Percentiles rank a stretch among this genome's conserved stretches.
phyloP scores from a whole-genome alignment of 2,888 invertebrate species.

The Piscicola geometra region DNA sequence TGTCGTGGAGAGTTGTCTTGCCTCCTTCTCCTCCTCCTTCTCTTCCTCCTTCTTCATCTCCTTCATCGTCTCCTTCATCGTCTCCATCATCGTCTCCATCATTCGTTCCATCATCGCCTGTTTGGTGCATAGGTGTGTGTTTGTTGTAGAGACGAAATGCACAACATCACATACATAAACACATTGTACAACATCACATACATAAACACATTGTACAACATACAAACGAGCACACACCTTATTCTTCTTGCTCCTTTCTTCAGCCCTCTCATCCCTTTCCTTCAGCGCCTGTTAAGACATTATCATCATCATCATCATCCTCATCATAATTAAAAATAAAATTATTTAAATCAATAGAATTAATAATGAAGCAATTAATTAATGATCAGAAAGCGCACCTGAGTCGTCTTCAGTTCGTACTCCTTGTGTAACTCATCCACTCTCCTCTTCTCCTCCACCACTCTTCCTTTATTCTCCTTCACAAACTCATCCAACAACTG shows the following conservation, averaged over 20 bases:
- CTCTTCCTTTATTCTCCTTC: not conserved
- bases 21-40: not conserved
- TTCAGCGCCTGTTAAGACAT: not conserved
- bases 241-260: not conserved
- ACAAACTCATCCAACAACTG: not conserved
- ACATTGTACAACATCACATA: no score
- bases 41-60: not conserved
- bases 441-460: slow-evolving; percentile 5
- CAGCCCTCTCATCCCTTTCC: not conserved
- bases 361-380: no score
- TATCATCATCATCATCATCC: no score
- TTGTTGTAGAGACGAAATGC: no score
- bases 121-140: no score
- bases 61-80: not conserved
- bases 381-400: no score
- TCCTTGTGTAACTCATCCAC: not conserved
- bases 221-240: no score
- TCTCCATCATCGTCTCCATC: not conserved
- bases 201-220: no score
- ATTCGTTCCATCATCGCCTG: not conserved
- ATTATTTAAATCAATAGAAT: no score
- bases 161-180: no score
- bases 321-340: no score
- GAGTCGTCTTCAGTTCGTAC: not conserved
- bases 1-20: not conserved